Evolutionary conservation across 2,888 invertebrate species (phyloP).

Genomic region (Flexamia atlantica): DNA sequence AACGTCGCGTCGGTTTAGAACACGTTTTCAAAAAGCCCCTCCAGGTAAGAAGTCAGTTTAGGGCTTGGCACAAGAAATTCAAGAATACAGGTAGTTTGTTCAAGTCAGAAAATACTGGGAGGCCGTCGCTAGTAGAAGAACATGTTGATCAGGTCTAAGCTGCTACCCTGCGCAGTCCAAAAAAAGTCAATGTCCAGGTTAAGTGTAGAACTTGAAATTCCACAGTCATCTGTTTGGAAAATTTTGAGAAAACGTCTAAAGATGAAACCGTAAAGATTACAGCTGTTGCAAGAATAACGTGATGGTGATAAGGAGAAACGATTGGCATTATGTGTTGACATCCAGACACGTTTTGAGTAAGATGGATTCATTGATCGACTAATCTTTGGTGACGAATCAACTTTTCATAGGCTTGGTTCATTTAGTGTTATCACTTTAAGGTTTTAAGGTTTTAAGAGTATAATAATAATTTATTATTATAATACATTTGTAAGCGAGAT

Average conservation of each 20-base stretch:
- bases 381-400: conserved; percentile 29
- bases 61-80: not conserved
- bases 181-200: conserved; percentile 25
- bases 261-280: conserved; percentile 27
- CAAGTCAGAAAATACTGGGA: conserved; percentile 28
- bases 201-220: conserved; percentile 46
- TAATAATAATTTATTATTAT: no score
- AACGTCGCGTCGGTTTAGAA: conserved; percentile 32
- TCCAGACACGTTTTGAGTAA: conserved; percentile 34
- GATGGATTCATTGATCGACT: conserved; percentile 42
- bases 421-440: no score
- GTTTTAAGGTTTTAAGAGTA: no score
- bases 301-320: conserved; percentile 28
- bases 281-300: conserved; percentile 25
- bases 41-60: conserved; percentile 18
- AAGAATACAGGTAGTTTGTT: conserved; percentile 2
- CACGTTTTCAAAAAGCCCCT: conserved; percentile 16
- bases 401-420: no score
- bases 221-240: conserved; percentile 27
- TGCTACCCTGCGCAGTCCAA: conserved; percentile 36
- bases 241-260: conserved; percentile 30
- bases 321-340: conserved; percentile 39
- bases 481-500: no score
- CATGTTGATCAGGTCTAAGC: conserved; percentile 28
- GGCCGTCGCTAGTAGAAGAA: conserved; percentile 18